phyloP scores from a whole-genome alignment of 2,888 invertebrate genomes.

The Agrotis clavis region DNA sequence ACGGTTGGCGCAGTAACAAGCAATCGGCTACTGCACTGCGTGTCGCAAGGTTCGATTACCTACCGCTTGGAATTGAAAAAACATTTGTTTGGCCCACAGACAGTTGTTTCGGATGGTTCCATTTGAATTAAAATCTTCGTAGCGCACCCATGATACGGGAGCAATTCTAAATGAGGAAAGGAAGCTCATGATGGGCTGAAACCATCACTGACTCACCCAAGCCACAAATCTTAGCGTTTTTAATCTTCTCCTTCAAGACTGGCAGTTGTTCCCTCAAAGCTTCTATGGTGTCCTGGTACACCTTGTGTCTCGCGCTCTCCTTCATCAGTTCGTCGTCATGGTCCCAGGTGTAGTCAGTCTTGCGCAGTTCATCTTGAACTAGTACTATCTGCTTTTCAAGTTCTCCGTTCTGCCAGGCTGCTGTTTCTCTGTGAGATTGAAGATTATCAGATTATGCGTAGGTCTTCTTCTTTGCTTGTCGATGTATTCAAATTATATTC shows the following conservation, averaged over 20 bases:
- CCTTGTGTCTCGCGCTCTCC: constrained; percentile 83
- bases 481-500: too few relatives aligned
- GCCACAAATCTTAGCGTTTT: constrained; percentile 87
- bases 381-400: constrained; percentile 86
- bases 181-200: neutral
- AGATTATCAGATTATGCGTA: neutral
- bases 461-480: too few relatives aligned
- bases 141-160: too few relatives aligned
- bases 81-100: too few relatives aligned
- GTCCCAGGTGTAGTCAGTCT: constrained; percentile 84
- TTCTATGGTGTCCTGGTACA: constrained; percentile 84
- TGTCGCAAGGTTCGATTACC: too few relatives aligned
- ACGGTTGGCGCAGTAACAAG: too few relatives aligned
- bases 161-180: neutral
- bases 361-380: constrained; percentile 86
- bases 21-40: too few relatives aligned
- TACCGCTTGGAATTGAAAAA: too few relatives aligned
- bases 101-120: too few relatives aligned
- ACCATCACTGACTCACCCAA: constrained; percentile 75
- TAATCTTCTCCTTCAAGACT: constrained; percentile 84
- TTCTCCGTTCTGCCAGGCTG: constrained; percentile 88
- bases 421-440: constrained; percentile 79
- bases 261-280: constrained; percentile 83
- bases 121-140: too few relatives aligned
- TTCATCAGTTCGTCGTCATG: constrained; percentile 82